Percentiles rank a stretch among this genome's conserved stretches.
Conservation (phyloP, 2,888 invertebrate species). For the Amphimallon solstitiale region DNA sequence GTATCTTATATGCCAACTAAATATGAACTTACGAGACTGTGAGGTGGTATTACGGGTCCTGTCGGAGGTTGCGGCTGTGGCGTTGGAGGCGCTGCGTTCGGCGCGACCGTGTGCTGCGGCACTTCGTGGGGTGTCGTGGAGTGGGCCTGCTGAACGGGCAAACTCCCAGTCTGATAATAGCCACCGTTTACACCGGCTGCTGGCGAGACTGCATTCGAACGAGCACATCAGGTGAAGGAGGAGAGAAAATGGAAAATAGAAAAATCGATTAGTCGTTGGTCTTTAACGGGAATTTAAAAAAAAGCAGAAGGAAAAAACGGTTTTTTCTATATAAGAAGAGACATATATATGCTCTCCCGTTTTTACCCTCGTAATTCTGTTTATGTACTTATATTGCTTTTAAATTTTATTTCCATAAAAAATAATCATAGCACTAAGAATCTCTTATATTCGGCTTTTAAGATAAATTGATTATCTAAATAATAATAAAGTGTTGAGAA, state of each 20-base stretch:
- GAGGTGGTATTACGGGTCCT: slow-evolving; percentile 62
- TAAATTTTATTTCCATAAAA: no score
- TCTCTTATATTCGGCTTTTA: no score
- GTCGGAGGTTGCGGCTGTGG: slow-evolving; percentile 64
- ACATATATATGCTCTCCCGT: no score
- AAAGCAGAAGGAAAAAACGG: no score
- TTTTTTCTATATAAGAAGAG: no score
- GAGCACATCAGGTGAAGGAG: slow-evolving; percentile 5
- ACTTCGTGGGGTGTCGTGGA: slow-evolving; percentile 87
- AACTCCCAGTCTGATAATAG: slow-evolving; percentile 76
- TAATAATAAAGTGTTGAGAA: no score
- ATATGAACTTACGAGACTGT: slow-evolving; percentile 55
- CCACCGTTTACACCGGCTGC: slow-evolving; percentile 75
- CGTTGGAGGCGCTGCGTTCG: slow-evolving; percentile 65
- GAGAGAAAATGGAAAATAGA: slow-evolving; percentile 18
- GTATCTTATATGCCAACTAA: no score
- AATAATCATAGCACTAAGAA: no score
- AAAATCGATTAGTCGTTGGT: slow-evolving; percentile 3
- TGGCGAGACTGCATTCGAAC: slow-evolving; percentile 60
- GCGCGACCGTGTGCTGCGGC: slow-evolving; percentile 67
- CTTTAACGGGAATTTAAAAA: no score
- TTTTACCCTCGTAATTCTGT: no score
- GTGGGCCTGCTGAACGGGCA: slow-evolving; percentile 87
- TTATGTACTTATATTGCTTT: no score
- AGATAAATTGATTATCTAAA: no score